Conservation (phyloP, 2,888 invertebrate species). For the Amphipoea oculea region DNA sequence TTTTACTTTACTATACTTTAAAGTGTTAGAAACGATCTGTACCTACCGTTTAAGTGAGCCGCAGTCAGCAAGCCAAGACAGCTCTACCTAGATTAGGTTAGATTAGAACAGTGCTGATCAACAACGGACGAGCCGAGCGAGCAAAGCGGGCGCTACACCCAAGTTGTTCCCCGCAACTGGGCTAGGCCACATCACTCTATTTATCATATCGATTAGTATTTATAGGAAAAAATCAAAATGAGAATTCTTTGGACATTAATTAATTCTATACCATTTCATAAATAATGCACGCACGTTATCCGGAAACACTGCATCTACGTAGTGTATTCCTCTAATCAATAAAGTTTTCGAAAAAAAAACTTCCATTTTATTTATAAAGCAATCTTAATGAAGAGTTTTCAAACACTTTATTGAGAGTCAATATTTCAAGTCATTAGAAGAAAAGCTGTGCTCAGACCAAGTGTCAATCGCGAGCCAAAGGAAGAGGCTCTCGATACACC, state of each 20-base stretch:
- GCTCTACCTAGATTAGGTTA: neutral
- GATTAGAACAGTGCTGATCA: neutral
- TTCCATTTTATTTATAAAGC: neutral
- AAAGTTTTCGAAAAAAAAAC: neutral
- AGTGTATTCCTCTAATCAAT: neutral
- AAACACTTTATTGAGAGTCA: conserved; percentile 30
- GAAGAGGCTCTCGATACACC: conserved; percentile 69
- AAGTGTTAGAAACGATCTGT: neutral
- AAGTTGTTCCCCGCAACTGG: neutral
- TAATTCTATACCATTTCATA: neutral
- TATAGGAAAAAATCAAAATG: neutral
- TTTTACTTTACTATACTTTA: too few species aligned
- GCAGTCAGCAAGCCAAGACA: neutral
- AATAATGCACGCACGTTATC: neutral
- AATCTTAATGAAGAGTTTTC: neutral
- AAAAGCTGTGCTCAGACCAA: conserved; percentile 36
- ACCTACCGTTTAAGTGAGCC: neutral
- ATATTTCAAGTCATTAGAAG: conserved; percentile 45
- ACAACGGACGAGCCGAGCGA: neutral
- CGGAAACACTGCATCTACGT: neutral
- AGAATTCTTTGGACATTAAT: neutral
- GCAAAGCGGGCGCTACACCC: neutral
- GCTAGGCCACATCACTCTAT: neutral
- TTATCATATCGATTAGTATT: neutral
- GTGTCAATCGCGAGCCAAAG: conserved; percentile 59